Evolutionary conservation across 2,797 vertebrate species (phyloP).

Genomic region (Ceyx erithaca): DNA sequence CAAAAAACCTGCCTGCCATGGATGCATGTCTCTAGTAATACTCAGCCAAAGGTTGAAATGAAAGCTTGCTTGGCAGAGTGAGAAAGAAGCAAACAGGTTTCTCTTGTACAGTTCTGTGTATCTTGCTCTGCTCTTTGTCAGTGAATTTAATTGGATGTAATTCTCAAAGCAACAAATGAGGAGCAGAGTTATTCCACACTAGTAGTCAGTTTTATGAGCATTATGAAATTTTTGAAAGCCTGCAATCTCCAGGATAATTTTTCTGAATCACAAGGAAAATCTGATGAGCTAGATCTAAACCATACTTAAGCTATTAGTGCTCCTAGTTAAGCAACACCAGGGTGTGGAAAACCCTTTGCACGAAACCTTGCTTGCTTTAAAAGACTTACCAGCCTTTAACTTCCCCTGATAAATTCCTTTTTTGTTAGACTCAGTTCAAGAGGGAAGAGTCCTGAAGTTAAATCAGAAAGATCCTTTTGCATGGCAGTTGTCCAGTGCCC

Average conservation of each 20-base stretch:
- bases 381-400: not conserved
- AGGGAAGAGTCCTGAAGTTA: not conserved
- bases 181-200: not conserved
- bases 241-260: constrained; percentile 42
- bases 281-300: constrained; percentile 33
- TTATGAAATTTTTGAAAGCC: constrained; percentile 23
- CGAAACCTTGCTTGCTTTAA: not conserved
- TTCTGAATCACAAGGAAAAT: constrained; percentile 45
- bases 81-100: constrained; percentile 30
- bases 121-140: constrained; percentile 11
- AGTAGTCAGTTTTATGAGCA: not conserved
- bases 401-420: not conserved
- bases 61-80: constrained; percentile 15
- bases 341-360: constrained; percentile 29
- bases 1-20: not conserved
- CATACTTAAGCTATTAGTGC: constrained; percentile 19
- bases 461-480: not conserved
- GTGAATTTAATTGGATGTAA: constrained; percentile 25
- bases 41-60: not conserved
- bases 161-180: not conserved
- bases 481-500: not conserved
- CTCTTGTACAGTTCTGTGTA: constrained; percentile 34
- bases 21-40: not conserved
- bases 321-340: constrained; percentile 41
- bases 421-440: not conserved